phyloP scores from a whole-genome alignment of 1,140 invertebrate genomes.

The Magallana ariakensis region DNA sequence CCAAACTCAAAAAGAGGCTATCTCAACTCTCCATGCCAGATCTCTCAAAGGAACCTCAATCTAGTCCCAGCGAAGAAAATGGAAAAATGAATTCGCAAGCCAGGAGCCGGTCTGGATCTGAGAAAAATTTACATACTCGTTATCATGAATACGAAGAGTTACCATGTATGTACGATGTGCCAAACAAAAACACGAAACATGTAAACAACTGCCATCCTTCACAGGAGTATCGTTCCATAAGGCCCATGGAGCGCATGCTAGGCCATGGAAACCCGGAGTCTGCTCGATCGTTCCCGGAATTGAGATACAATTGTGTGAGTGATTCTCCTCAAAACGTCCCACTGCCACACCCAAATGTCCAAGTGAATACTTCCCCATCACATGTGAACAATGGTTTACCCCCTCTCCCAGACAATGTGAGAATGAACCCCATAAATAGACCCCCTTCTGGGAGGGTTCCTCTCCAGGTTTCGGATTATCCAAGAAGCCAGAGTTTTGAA shows the following conservation, averaged over 20 bases:
- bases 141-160: slow-evolving; percentile 67
- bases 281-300: slow-evolving; percentile 65
- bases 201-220: slow-evolving; percentile 27
- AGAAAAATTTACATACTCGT: slow-evolving; percentile 73
- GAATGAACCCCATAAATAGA: slow-evolving; percentile 75
- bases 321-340: slow-evolving; percentile 42
- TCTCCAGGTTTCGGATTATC: slow-evolving; percentile 63
- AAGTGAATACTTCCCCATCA: slow-evolving; percentile 41
- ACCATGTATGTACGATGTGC: slow-evolving; percentile 43
- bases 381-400: slow-evolving; percentile 58
- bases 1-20: slow-evolving; percentile 70
- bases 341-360: slow-evolving; percentile 44
- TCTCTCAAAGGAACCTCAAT: slow-evolving; percentile 64
- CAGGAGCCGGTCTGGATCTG: slow-evolving; percentile 70
- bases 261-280: slow-evolving; percentile 45
- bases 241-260: slow-evolving; percentile 29
- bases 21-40: slow-evolving; percentile 78
- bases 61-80: slow-evolving; percentile 58
- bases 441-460: slow-evolving; percentile 62
- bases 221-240: slow-evolving; percentile 6
- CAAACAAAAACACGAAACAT: slow-evolving; percentile 26
- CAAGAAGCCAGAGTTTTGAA: slow-evolving; percentile 75
- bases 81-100: slow-evolving; percentile 55
- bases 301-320: slow-evolving; percentile 54
- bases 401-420: slow-evolving; percentile 70